These are phyloP conservation scores for Melolontha melolontha DNA, from an alignment of 2,888 invertebrate species.

Conservation along the genomic window DNA sequence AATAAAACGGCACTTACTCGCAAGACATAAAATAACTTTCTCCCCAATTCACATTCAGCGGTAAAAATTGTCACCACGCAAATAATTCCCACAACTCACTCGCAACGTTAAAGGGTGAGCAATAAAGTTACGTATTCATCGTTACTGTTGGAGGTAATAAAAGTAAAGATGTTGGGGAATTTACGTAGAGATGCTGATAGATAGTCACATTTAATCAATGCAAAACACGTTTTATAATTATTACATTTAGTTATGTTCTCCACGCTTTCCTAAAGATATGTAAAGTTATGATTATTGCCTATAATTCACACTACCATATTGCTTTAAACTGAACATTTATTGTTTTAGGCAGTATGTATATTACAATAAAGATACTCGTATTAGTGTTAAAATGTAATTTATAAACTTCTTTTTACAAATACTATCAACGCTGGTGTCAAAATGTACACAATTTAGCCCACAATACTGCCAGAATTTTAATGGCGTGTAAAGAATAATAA, in stretches of 20 bases:
- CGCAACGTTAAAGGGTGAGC: slow-evolving; percentile 1
- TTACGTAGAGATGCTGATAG: no score
- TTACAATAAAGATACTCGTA: no score
- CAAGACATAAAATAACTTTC: slow-evolving; percentile 14
- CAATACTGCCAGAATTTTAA: no score
- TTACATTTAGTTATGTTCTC: not conserved
- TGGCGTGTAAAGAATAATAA: no score
- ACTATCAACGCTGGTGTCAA: no score
- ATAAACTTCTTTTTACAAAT: no score
- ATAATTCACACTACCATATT: not conserved
- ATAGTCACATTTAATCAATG: not conserved
- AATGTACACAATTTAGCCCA: no score
- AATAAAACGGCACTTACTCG: slow-evolving; percentile 19
- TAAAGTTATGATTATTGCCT: slow-evolving; percentile 1
- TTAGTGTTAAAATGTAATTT: no score
- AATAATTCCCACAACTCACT: slow-evolving; percentile 16
- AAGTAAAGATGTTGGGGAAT: not conserved
- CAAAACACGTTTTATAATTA: slow-evolving; percentile 1
- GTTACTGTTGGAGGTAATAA: not conserved
- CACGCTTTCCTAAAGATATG: not conserved
- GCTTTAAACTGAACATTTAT: no score
- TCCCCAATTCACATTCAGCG: slow-evolving; percentile 7
- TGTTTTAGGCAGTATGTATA: no score
- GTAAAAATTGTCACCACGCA: slow-evolving; percentile 10
- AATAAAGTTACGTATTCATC: slow-evolving; percentile 4